These are phyloP conservation scores for Sycobia sp. DNA, from an alignment of 1,140 invertebrate species.

Conservation along the genomic window DNA sequence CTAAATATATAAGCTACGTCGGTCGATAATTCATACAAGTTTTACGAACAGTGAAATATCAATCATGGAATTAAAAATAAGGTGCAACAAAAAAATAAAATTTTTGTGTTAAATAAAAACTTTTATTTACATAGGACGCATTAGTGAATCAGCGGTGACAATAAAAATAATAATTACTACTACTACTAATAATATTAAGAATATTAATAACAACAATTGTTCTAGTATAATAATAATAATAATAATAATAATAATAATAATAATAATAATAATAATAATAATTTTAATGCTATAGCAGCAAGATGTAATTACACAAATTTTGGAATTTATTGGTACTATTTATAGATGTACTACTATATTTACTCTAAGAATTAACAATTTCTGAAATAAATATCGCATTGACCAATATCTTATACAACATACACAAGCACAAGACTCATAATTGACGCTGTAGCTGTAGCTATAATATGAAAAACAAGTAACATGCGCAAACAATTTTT, in stretches of 20 bases:
- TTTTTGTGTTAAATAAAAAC: slow-evolving; percentile 43
- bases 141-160: slow-evolving; percentile 29
- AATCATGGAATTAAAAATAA: not conserved
- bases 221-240: slow-evolving; percentile 7
- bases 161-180: too few species aligned
- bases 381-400: slow-evolving; percentile 11
- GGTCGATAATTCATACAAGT: not conserved
- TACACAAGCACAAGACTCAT: slow-evolving; percentile 20
- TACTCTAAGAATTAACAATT: slow-evolving; percentile 5
- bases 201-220: not conserved
- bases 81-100: slow-evolving; percentile 23
- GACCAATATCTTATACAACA: slow-evolving; percentile 16
- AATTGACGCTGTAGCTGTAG: too few species aligned
- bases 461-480: not conserved
- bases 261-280: slow-evolving; percentile 3
- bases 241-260: slow-evolving; percentile 10
- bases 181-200: slow-evolving; percentile 8
- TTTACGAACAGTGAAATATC: too few species aligned
- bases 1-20: too few species aligned
- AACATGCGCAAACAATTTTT: slow-evolving; percentile 17
- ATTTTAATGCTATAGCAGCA: slow-evolving; percentile 16
- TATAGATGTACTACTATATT: not conserved
- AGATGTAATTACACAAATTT: not conserved
- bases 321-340: not conserved
- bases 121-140: slow-evolving; percentile 46